A percentile compares a stretch with the other conserved stretches of the same genome.
These are phyloP conservation scores for Hiodon alosoides DNA, from an alignment of 2,113 vertebrate species.

Conservation along the genomic window DNA sequence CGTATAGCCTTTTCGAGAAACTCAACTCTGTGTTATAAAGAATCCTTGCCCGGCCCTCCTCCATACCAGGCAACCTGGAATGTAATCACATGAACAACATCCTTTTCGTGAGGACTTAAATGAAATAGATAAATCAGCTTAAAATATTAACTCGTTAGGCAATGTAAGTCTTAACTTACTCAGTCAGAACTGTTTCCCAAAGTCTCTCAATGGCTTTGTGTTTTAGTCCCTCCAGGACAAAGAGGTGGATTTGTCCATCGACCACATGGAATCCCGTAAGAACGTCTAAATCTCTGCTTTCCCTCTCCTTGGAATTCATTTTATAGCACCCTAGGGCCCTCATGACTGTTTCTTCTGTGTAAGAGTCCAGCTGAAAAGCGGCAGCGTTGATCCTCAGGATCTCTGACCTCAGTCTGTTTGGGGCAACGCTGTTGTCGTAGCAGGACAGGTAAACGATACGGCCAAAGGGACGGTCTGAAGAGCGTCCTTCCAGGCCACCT, in stretches of 20 bases:
- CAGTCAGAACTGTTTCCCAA: conserved; percentile 57
- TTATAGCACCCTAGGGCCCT: conserved; percentile 50
- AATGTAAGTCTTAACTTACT: conserved; percentile 39
- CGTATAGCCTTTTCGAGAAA: conserved; percentile 67
- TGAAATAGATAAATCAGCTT: conserved; percentile 31
- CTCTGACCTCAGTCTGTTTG: conserved; percentile 53
- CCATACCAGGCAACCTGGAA: conserved; percentile 50
- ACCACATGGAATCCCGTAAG: conserved; percentile 75
- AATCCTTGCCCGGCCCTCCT: conserved; percentile 48
- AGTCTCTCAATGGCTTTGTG: conserved; percentile 62
- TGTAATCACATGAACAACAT: conserved; percentile 29
- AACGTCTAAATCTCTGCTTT: conserved; percentile 55
- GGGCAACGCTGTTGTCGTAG: conserved; percentile 38
- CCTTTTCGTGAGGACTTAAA: conserved; percentile 18
- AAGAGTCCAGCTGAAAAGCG: conserved; percentile 54
- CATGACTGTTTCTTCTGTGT: conserved; percentile 28
- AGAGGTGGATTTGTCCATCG: conserved; percentile 65
- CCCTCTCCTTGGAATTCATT: conserved; percentile 40
- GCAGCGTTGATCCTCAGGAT: conserved; percentile 62
- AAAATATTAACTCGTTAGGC: background rate
- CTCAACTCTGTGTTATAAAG: conserved; percentile 66
- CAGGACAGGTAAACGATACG: conserved; percentile 66
- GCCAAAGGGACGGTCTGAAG: conserved; percentile 48
- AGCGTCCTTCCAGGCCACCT: background rate
- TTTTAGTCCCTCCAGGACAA: conserved; percentile 75